A percentile compares a stretch with the other conserved stretches of the same genome.
These are phyloP conservation scores for Andrena cerasifolii DNA, from an alignment of 1,140 invertebrate genomes.

Conservation along the genomic window DNA sequence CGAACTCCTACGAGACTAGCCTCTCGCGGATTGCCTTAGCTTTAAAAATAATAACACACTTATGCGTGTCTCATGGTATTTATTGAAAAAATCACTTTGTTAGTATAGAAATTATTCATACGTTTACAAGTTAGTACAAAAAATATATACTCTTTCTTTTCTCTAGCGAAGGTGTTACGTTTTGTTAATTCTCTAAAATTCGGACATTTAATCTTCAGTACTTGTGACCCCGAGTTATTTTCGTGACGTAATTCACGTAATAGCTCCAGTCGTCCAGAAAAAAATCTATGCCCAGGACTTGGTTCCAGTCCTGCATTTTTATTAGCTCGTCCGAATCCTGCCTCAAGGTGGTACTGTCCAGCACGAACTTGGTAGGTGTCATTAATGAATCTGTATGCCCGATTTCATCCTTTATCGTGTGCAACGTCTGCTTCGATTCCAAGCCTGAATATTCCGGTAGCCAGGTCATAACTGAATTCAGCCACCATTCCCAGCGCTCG, in stretches of 20 bases:
- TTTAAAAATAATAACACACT: constrained; percentile 14
- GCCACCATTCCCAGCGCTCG: constrained; percentile 81
- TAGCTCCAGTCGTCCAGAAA: constrained; percentile 71
- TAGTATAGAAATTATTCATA: constrained; percentile 39
- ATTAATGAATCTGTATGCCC: constrained; percentile 38
- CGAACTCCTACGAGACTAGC: not conserved
- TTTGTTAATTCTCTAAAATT: constrained; percentile 31
- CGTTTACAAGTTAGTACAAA: constrained; percentile 74
- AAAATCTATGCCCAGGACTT: constrained; percentile 65
- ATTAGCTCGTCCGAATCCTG: constrained; percentile 60
- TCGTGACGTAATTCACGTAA: constrained; percentile 70
- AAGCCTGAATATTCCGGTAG: constrained; percentile 75
- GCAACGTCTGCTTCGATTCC: constrained; percentile 28
- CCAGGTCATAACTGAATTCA: constrained; percentile 80
- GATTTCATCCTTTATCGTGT: constrained; percentile 42
- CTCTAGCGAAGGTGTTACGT: constrained; percentile 15
- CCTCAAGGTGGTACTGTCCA: constrained; percentile 24
- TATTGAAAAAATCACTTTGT: constrained; percentile 60
- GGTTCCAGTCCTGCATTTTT: constrained; percentile 67
- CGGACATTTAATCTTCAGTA: constrained; percentile 54
- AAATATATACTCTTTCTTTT: constrained; percentile 74
- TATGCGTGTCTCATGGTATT: constrained; percentile 29
- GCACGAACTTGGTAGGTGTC: constrained; percentile 47
- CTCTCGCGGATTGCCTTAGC: not conserved
- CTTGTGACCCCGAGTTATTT: constrained; percentile 65